Conservation (phyloP, 2,888 invertebrate genomes). For the Allolobophora icterica region DNA sequence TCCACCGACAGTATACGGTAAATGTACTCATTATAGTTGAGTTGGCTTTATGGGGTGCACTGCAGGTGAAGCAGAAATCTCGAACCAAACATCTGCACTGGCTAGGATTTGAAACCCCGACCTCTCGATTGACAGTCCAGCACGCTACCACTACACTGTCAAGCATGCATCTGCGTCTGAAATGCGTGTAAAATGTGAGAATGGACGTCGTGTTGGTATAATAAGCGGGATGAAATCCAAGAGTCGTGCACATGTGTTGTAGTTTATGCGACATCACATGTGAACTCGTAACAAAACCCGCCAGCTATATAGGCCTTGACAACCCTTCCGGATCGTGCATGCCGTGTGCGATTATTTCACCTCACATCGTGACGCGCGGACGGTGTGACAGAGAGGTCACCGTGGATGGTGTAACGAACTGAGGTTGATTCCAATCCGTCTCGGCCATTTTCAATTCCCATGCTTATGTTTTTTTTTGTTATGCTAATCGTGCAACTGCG, state of each 20-base stretch:
- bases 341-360: background rate
- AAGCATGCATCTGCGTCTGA: background rate
- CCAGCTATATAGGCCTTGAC: background rate
- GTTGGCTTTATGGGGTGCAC: too few relatives aligned
- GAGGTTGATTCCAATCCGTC: background rate
- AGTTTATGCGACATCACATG: background rate
- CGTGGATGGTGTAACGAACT: background rate
- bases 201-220: background rate
- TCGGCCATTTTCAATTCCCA: background rate
- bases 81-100: too few relatives aligned
- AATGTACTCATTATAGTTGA: too few relatives aligned
- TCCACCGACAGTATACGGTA: too few relatives aligned
- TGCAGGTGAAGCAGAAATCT: too few relatives aligned
- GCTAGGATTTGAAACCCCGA: too few relatives aligned
- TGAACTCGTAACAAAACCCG: background rate
- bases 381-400: background rate
- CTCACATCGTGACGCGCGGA: background rate
- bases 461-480: background rate
- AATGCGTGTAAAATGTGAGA: constrained; percentile 14
- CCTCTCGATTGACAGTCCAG: too few relatives aligned
- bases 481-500: background rate
- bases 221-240: constrained; percentile 20
- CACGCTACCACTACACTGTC: too few relatives aligned
- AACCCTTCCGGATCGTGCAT: background rate
- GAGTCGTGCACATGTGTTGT: background rate